Percentiles rank a stretch among this genome's conserved stretches.
Conservation (phyloP, 2,113 vertebrate species). For the Pycnonotus jocosus region DNA sequence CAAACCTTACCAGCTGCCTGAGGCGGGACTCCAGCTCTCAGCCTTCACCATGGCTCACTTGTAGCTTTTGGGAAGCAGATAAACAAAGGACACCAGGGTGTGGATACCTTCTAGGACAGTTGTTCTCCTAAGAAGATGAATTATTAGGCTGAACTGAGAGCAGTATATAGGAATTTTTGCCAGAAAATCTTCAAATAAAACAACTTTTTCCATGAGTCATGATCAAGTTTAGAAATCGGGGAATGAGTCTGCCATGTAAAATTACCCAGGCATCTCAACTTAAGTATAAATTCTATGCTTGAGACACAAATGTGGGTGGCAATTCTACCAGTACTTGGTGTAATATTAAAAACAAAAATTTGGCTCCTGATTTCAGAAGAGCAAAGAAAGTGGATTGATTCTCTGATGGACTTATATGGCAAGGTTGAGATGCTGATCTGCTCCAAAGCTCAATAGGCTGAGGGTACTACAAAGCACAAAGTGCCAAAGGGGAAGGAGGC, state of each 20-base stretch:
- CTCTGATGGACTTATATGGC: neutral
- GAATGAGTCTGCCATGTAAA: neutral
- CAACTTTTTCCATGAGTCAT: slow-evolving; percentile 20
- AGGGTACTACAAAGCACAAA: neutral
- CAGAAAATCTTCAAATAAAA: slow-evolving; percentile 55
- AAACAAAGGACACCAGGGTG: neutral
- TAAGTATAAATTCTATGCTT: neutral
- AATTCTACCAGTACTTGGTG: neutral
- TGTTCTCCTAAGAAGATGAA: neutral
- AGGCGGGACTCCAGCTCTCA: accelerated
- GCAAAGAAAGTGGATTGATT: neutral
- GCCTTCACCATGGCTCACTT: neutral
- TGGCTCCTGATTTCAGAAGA: neutral
- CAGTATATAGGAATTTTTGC: neutral
- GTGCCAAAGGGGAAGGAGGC: neutral
- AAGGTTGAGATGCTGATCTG: neutral
- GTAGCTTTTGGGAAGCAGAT: neutral
- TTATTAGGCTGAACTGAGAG: neutral
- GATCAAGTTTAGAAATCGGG: neutral
- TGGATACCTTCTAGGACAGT: neutral
- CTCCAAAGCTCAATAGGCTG: neutral
- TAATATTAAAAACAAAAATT: neutral
- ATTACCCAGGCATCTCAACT: neutral
- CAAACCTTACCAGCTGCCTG: neutral
- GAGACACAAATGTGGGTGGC: neutral